Evolutionary conservation across 1,140 invertebrate species (phyloP).

Genomic region (Campodea augens): DNA sequence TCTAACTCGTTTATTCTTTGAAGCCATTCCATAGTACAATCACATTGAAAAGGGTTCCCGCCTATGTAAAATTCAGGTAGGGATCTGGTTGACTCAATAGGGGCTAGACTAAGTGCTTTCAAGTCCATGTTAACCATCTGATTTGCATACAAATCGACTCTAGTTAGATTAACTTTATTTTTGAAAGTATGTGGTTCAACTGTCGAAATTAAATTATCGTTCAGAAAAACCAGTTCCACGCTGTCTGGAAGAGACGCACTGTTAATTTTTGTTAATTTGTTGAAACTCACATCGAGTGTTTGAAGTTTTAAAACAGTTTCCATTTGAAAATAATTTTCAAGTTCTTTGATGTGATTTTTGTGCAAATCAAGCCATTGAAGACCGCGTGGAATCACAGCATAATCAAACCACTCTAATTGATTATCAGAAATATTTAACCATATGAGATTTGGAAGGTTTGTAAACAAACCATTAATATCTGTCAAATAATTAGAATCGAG

Average conservation of each 20-base stretch:
- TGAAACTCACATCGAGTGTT: constrained; percentile 63
- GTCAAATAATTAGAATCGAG: constrained; percentile 66
- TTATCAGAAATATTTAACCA: constrained; percentile 87
- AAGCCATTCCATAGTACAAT: constrained; percentile 75
- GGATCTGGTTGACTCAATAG: constrained; percentile 40
- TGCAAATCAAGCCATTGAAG: constrained; percentile 80
- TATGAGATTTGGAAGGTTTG: constrained; percentile 54
- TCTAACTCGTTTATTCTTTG: constrained; percentile 47
- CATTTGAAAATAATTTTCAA: constrained; percentile 49
- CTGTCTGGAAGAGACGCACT: constrained; percentile 48
- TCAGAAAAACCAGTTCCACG: constrained; percentile 57
- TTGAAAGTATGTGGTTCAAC: constrained; percentile 65
- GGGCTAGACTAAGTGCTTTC: constrained; percentile 49
- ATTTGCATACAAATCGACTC: constrained; percentile 70
- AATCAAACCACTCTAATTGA: constrained; percentile 75
- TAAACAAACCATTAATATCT: constrained; percentile 67
- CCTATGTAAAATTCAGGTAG: constrained; percentile 72
- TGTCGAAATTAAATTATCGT: constrained; percentile 57
- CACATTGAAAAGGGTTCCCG: constrained; percentile 68
- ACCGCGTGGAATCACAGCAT: constrained; percentile 55
- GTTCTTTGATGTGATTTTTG: constrained; percentile 61
- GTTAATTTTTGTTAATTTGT: constrained; percentile 47
- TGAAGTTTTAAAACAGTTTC: constrained; percentile 46
- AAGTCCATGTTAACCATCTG: constrained; percentile 61
- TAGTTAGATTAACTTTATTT: constrained; percentile 58